These are phyloP conservation scores for Rhinolophus sinicus DNA, from an alignment of 2,113 vertebrate species.

Conservation along the genomic window DNA sequence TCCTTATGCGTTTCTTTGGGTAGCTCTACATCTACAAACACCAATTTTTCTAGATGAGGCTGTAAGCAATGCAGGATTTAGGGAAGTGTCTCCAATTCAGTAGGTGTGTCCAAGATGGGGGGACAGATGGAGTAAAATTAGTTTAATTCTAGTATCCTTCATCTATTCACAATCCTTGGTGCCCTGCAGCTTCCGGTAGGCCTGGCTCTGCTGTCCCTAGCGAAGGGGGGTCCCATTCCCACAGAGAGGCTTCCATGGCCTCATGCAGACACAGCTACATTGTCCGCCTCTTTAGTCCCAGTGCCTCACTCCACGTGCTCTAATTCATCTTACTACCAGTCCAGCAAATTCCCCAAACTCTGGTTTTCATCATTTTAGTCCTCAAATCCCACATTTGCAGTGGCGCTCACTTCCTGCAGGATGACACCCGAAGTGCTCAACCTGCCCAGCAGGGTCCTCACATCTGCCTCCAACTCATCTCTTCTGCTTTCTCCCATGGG, in stretches of 20 bases:
- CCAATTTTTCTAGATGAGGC: not conserved
- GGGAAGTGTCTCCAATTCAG: not conserved
- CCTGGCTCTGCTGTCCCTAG: not conserved
- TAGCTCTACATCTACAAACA: not conserved
- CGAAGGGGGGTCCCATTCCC: not conserved
- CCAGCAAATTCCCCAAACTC: not conserved
- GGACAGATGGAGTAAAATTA: not conserved
- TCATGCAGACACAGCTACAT: not conserved
- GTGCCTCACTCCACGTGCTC: not conserved
- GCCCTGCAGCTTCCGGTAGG: not conserved
- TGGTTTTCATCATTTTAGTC: not conserved
- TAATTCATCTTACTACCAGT: not conserved
- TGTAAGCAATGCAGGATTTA: not conserved
- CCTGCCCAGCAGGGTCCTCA: not conserved
- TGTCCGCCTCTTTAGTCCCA: not conserved
- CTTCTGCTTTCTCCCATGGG: not conserved
- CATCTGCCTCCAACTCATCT: not conserved
- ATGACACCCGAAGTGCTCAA: not conserved
- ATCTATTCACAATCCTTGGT: not conserved
- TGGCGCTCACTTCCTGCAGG: not conserved
- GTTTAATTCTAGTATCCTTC: not conserved
- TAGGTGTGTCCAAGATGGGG: not conserved
- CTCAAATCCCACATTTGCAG: not conserved
- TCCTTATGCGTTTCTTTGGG: not conserved
- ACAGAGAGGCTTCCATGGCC: not conserved